phyloP scores from a whole-genome alignment of 2,888 invertebrate species.

The Parnassius glacialis region DNA sequence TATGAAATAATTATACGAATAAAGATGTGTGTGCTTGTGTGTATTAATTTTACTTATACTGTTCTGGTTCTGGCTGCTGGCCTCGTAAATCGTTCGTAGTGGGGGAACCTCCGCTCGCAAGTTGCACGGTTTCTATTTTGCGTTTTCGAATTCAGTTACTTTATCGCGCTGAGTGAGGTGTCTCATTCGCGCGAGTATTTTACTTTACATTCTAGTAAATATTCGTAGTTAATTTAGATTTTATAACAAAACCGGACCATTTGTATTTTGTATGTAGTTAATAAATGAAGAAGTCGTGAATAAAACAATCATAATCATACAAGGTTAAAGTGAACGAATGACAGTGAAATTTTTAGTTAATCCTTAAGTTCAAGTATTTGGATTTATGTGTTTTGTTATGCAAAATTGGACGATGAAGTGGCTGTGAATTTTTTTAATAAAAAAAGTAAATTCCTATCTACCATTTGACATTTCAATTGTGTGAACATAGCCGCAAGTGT shows the following conservation, averaged over 20 bases:
- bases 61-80: slow-evolving; percentile 58
- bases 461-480: slow-evolving; percentile 61
- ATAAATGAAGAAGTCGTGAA: slow-evolving; percentile 36
- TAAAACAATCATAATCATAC: slow-evolving; percentile 34
- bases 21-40: slow-evolving; percentile 56
- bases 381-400: slow-evolving; percentile 52
- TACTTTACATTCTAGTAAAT: slow-evolving; percentile 53
- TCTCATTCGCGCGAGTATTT: slow-evolving; percentile 65
- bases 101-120: slow-evolving; percentile 71
- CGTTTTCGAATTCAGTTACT: slow-evolving; percentile 75
- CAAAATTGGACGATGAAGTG: slow-evolving; percentile 45
- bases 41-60: slow-evolving; percentile 57
- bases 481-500: slow-evolving; percentile 61
- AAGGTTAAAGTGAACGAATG: slow-evolving; percentile 48
- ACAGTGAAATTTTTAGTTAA: slow-evolving; percentile 55
- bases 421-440: slow-evolving; percentile 55
- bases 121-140: slow-evolving; percentile 79
- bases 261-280: slow-evolving; percentile 43
- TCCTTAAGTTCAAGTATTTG: slow-evolving; percentile 40
- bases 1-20: neutral
- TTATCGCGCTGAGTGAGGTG: slow-evolving; percentile 63
- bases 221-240: slow-evolving; percentile 57
- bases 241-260: slow-evolving; percentile 47
- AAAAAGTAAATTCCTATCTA: slow-evolving; percentile 44
- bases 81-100: slow-evolving; percentile 72